phyloP scores from a whole-genome alignment of 2,113 vertebrate species.

The Pardalotus punctatus region DNA sequence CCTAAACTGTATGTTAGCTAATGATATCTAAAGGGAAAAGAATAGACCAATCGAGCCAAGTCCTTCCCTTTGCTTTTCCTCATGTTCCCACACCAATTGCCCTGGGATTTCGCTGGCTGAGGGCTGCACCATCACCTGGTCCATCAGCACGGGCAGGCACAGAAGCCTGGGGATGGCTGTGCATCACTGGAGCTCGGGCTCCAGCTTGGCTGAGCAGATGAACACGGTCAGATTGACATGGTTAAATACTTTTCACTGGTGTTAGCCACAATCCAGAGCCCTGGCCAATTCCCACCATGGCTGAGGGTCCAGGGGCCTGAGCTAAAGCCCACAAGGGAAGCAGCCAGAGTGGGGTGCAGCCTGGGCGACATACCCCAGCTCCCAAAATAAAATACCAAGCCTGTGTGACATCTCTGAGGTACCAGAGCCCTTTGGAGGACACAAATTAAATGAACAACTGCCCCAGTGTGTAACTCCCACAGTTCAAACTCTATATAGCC shows the following conservation, averaged over 20 bases:
- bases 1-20: too few species aligned
- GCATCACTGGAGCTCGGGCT: neutral
- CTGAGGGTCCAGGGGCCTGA: neutral
- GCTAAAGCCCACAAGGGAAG: neutral
- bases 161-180: neutral
- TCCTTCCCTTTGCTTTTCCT: too few species aligned
- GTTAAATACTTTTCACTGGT: neutral
- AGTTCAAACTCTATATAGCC: neutral
- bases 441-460: neutral
- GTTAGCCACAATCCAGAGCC: neutral
- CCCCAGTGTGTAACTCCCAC: neutral
- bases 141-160: neutral
- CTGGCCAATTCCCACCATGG: neutral
- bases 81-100: neutral
- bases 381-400: neutral
- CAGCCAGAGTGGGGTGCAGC: too few species aligned
- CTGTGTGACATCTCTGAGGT: neutral
- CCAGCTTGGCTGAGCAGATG: neutral
- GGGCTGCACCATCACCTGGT: neutral
- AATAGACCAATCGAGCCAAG: too few species aligned
- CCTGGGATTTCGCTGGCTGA: neutral
- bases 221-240: neutral
- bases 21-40: too few species aligned
- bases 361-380: neutral
- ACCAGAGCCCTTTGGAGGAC: neutral